Evolutionary conservation across 2,797 vertebrate species (phyloP).

Genomic region (Aselliscus stoliczkanus): DNA sequence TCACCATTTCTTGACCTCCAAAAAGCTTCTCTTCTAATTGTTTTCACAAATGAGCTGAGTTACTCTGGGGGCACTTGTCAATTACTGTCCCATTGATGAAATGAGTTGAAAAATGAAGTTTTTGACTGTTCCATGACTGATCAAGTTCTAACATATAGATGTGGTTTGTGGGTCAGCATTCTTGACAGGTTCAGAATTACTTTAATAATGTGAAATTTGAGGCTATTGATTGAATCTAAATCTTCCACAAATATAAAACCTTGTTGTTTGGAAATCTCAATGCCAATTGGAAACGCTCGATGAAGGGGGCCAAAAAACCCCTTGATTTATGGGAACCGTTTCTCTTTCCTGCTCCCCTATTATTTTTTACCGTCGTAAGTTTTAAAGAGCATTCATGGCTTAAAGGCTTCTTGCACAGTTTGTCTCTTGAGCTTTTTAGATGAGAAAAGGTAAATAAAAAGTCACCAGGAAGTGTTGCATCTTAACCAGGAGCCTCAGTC

Average conservation of each 20-base stretch:
- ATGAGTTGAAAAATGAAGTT: constrained; percentile 38
- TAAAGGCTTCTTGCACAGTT: background rate
- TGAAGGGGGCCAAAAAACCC: background rate
- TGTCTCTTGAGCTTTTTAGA: constrained; percentile 13
- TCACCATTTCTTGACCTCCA: background rate
- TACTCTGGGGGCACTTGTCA: background rate
- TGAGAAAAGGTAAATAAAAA: constrained; percentile 15
- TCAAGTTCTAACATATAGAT: background rate
- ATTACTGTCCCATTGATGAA: background rate
- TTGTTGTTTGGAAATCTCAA: constrained; percentile 19
- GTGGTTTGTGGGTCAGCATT: background rate
- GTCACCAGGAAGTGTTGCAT: background rate
- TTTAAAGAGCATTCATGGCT: constrained; percentile 48
- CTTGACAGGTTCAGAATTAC: constrained; percentile 48
- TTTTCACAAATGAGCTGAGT: background rate
- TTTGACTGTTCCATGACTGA: background rate
- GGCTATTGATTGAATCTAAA: constrained; percentile 33
- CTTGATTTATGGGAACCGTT: constrained; percentile 22
- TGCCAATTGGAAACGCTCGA: constrained; percentile 3
- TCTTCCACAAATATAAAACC: constrained; percentile 17
- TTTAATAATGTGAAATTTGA: constrained; percentile 59
- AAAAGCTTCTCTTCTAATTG: background rate
- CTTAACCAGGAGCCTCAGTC: background rate
- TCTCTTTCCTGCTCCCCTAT: background rate
- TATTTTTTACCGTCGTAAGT: constrained; percentile 29